Percentiles rank a stretch among this genome's conserved stretches.
Evolutionary conservation across 2,888 invertebrate genomes (phyloP).

Genomic region (Yponomeuta malinellus): DNA sequence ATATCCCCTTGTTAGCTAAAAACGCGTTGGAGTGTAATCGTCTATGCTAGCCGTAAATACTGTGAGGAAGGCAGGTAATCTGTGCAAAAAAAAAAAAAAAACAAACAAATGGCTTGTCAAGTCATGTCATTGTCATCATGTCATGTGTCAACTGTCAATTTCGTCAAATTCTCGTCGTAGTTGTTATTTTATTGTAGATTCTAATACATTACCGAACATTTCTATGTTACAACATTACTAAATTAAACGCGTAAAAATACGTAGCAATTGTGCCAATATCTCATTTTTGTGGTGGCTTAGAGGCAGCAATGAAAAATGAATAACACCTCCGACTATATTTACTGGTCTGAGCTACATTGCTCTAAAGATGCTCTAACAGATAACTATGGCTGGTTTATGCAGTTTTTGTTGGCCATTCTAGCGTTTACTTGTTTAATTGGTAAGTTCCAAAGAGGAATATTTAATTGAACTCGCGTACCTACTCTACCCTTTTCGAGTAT

Average conservation of each 20-base stretch:
- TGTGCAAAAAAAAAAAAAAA: not conserved
- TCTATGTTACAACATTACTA: not conserved
- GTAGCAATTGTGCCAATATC: not conserved
- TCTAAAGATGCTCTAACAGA: slow-evolving; percentile 83
- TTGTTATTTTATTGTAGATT: too few relatives aligned
- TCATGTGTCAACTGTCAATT: too few relatives aligned
- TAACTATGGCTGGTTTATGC: slow-evolving; percentile 84
- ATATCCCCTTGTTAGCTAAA: too few relatives aligned
- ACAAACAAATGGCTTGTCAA: not conserved
- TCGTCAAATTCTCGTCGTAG: too few relatives aligned
- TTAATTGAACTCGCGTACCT: not conserved
- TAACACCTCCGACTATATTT: slow-evolving; percentile 51
- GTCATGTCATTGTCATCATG: too few relatives aligned
- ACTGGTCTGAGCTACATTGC: slow-evolving; percentile 75
- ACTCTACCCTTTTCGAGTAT: not conserved
- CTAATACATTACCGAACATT: not conserved
- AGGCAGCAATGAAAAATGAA: slow-evolving; percentile 50
- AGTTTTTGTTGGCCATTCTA: slow-evolving; percentile 80
- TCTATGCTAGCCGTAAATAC: too few relatives aligned
- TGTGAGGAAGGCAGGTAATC: not conserved
- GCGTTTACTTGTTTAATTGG: slow-evolving; percentile 84
- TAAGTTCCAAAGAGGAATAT: slow-evolving; percentile 50
- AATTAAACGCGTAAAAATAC: not conserved
- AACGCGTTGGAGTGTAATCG: too few relatives aligned
- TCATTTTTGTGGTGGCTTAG: not conserved